Percentiles rank a stretch among this genome's conserved stretches.
These are phyloP conservation scores for Doryteuthis pealeii DNA, from an alignment of 1,140 invertebrate genomes.

Conservation along the genomic window DNA sequence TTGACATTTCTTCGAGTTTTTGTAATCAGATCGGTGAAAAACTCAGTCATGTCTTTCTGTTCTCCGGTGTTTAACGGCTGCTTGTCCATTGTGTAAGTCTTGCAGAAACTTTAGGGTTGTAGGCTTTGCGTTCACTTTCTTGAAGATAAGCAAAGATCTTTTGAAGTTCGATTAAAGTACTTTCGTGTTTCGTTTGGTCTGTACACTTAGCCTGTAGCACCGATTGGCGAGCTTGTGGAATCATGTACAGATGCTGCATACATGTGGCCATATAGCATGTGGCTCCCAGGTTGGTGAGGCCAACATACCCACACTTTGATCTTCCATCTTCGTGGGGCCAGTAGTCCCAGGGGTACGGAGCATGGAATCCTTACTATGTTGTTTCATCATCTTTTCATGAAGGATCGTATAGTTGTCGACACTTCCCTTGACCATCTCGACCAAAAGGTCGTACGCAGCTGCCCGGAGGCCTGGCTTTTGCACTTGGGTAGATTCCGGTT, in stretches of 20 bases:
- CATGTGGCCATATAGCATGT: slow-evolving; percentile 97
- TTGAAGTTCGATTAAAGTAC: slow-evolving; percentile 83
- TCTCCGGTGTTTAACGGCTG: slow-evolving; percentile 93
- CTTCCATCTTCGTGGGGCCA: slow-evolving; percentile 94
- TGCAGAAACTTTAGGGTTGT: slow-evolving; percentile 92
- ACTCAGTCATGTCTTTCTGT: slow-evolving; percentile 98
- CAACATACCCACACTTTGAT: slow-evolving; percentile 91
- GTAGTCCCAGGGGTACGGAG: slow-evolving; percentile 90
- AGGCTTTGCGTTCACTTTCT: slow-evolving; percentile 92
- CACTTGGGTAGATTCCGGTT: slow-evolving; percentile 87
- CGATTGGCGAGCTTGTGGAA: slow-evolving; percentile 83
- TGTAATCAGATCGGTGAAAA: slow-evolving; percentile 93
- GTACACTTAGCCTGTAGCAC: slow-evolving; percentile 72
- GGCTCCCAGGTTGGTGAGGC: slow-evolving; percentile 91
- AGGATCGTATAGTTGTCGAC: slow-evolving; percentile 84
- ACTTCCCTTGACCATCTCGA: slow-evolving; percentile 81
- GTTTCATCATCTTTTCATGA: slow-evolving; percentile 78
- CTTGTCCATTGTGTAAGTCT: slow-evolving; percentile 92
- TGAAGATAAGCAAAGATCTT: slow-evolving; percentile 93
- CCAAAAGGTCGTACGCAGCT: slow-evolving; percentile 84
- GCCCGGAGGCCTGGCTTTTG: slow-evolving; percentile 86
- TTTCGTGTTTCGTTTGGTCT: slow-evolving; percentile 74
- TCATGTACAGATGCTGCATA: slow-evolving; percentile 96
- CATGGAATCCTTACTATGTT: slow-evolving; percentile 83
- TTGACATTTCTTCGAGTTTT: slow-evolving; percentile 94